phyloP scores from a whole-genome alignment of 1,140 invertebrate species.

The Drosophila lini region DNA sequence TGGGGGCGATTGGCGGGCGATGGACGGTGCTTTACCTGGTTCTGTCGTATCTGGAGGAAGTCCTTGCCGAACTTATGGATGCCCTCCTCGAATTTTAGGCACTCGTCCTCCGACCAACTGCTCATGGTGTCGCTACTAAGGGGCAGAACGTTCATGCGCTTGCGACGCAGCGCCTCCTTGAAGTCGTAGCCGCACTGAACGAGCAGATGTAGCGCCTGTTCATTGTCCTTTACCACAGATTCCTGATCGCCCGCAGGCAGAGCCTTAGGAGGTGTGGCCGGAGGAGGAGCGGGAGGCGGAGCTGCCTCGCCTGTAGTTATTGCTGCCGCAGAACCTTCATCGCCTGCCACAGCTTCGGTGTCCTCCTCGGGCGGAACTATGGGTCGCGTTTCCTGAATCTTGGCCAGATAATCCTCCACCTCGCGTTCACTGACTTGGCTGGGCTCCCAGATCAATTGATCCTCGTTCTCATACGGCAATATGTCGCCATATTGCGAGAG shows the following conservation, averaged over 20 bases:
- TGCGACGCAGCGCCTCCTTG: constrained; percentile 94
- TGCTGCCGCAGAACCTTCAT: neutral
- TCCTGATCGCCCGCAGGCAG: constrained; percentile 39
- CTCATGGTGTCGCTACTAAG: constrained; percentile 90
- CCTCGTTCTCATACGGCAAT: constrained; percentile 97
- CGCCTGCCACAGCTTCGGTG: neutral
- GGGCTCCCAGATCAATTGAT: constrained; percentile 94
- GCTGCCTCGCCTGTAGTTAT: neutral
- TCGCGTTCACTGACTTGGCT: constrained; percentile 89
- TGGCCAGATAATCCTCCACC: constrained; percentile 92
- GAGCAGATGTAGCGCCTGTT: constrained; percentile 95
- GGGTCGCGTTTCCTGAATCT: constrained; percentile 66
- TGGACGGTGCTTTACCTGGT: constrained; percentile 89
- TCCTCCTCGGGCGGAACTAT: constrained; percentile 31
- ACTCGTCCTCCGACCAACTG: constrained; percentile 99
- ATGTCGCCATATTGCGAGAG: constrained; percentile 96
- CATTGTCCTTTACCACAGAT: constrained; percentile 92
- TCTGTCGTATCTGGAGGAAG: constrained; percentile 97
- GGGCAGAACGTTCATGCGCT: constrained; percentile 91
- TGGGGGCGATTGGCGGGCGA: constrained; percentile 79
- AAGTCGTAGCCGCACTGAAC: constrained; percentile 97
- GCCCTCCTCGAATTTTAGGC: constrained; percentile 97
- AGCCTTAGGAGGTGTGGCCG: constrained; percentile 1
- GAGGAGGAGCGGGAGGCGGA: neutral
- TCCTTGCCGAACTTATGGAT: constrained; percentile 97